Base-by-base conservation (phyloP, 2,888 invertebrate genomes). In the Athripsodes cinereus region DNA sequence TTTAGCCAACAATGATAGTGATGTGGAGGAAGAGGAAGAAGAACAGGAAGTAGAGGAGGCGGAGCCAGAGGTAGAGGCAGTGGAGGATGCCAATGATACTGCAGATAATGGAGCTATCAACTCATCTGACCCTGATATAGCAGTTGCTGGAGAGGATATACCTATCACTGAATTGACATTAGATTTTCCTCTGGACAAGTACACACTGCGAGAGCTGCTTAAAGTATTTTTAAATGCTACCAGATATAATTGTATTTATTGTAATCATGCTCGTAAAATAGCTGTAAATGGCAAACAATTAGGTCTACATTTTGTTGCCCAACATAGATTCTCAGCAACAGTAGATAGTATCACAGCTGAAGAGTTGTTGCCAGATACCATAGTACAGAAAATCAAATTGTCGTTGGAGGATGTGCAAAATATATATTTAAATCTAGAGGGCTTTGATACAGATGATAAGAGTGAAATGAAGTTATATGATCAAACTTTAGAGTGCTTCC, bases 221-320 rank as follows among this genome's bases (percentile, higher is more conserved):
- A 87, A 87, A 68, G 85, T 86, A 63, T 91, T 90, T 71, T 74
- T 92, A 53, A 77, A 81, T 63, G 81, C 84, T 13, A 87, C 90
- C 0, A 82, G 85, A 67, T 75, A 82, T 6, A 78, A 79, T 61
- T 93, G 93, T 70, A 82, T 91, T 57, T 93, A 90, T 70, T 93
- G 92, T 68, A 90, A 92, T 69, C 91, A 92, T 75, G 91, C 90
- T 0, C 80, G 90, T 19, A 87, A 88, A 66, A 90, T 93, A 65
- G 88, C 90, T 11, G 90, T 92, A 0, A 90, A 92, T 71, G 91
- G 88, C 53, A 85, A 86, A 69, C 89, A 90, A 67, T 74, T 93
- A 52, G 86, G 87, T 6, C 71, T 91, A 44, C 92, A 93, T 69
- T 83, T 92, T 71, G 83, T 92, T 16, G 82, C 85, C 1, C 83